A percentile compares a stretch with the other conserved stretches of the same genome.
phyloP scores from a whole-genome alignment of 1,140 invertebrate genomes.

The Fopius arisanus region DNA sequence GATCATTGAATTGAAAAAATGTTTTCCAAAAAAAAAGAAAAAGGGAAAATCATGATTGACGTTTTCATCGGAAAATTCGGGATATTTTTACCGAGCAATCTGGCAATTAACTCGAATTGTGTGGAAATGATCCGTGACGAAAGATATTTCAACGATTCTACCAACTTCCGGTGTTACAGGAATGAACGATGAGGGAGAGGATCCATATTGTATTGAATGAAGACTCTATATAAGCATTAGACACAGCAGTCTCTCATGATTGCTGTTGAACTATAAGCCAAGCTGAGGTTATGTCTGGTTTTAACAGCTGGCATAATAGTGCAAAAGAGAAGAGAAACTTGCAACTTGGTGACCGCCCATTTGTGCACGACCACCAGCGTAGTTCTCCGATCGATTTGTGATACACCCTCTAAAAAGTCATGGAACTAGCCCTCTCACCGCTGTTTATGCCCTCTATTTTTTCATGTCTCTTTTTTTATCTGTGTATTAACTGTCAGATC shows the following conservation, averaged over 20 bases:
- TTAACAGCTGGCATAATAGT: slow-evolving; percentile 23
- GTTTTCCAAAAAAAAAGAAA: no score
- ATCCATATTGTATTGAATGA: no score
- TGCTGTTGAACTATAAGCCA: slow-evolving; percentile 11
- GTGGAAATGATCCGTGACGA: no score
- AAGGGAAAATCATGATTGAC: no score
- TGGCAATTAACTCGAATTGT: no score
- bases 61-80: no score
- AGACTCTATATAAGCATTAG: slow-evolving; percentile 41
- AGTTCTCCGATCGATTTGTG: slow-evolving; percentile 47
- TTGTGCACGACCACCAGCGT: slow-evolving; percentile 31
- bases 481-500: background rate
- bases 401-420: slow-evolving; percentile 37
- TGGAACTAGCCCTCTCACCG: background rate
- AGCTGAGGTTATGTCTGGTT: background rate
- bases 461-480: background rate
- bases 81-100: no score
- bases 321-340: slow-evolving; percentile 1
- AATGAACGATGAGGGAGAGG: background rate
- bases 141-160: background rate
- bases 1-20: no score
- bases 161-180: background rate
- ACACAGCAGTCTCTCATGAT: slow-evolving; percentile 45
- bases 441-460: background rate
- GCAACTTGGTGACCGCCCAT: slow-evolving; percentile 13